Base-by-base conservation (phyloP, 2,113 vertebrate genomes). In the Panthera tigris region DNA sequence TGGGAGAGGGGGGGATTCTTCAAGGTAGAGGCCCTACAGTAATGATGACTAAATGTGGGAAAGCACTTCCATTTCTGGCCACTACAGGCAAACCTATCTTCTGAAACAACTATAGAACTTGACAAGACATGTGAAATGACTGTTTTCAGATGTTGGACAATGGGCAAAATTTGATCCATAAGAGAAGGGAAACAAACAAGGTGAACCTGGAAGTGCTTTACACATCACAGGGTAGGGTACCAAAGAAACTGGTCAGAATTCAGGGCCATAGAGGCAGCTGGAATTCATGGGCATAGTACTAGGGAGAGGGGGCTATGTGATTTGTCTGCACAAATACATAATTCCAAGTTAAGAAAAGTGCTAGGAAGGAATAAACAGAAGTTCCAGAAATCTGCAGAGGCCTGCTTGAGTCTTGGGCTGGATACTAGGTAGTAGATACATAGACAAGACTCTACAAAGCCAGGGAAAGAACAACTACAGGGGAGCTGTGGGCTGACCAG, bases 101-200 rank as follows among this genome's bases (percentile, higher is more conserved):
- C 31, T 78, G 84, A 88, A 95, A 71, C 36, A 94, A n/a, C 55
- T 74, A 74, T 92, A 89, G 95, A 82, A 96, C 45, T 85, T 92
- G 84, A 68, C 25, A 74, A 97, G 71, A 92, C 61, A 95, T 50
- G 61, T n/a, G 65, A 89, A 87, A 83, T 93, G 92, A 96, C 39
- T 85, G 13, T 76, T 94, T 82, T 87, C 85, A 91, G 33, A 50
- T 87, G 45, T 79, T 63, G 21, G 39, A 55, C 73, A 94, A 84
- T 13, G 92, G 31, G 19, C 41, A 97, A 91, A 91, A 95, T 78
- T 25, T 66, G 25, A 93, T 86, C 48, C 73, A 15, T 68, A 25
- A 95, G 52, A 93, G 61, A 95, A 89, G 31, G 29, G 5, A 88
- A 78, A 85, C 16, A 79, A 94, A 41, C 4, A 82, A 94, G 27